Conservation (phyloP, 92 coral and sea anemone genomes). For the Metridium senile region DNA sequence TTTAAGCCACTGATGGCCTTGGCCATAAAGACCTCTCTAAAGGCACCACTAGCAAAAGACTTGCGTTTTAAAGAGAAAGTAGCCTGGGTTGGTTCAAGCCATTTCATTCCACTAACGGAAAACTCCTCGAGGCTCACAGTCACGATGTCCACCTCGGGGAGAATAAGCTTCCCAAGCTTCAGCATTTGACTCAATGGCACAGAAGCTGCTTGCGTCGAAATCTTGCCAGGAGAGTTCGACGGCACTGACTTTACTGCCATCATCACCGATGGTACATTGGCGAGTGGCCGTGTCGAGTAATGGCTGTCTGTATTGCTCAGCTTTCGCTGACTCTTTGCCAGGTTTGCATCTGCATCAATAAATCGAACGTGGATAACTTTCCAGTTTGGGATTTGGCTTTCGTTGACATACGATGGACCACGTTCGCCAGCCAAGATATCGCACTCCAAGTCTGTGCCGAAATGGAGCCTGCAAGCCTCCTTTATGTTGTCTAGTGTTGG, state of each 20-base stretch:
- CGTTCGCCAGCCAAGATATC: constrained; percentile 50
- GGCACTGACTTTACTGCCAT: no score
- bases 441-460: constrained; percentile 34
- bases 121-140: constrained; percentile 56
- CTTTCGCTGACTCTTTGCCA: no score
- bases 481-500: constrained; percentile 46
- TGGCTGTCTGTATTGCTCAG: no score
- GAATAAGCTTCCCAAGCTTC: constrained; percentile 49
- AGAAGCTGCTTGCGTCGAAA: constrained; percentile 17
- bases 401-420: constrained; percentile 38
- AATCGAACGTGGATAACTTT: constrained; percentile 49
- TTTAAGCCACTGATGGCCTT: constrained; percentile 34
- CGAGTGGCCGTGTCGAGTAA: no score
- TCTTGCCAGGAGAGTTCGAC: constrained; percentile 20
- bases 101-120: constrained; percentile 29
- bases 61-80: constrained; percentile 38
- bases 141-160: constrained; percentile 47
- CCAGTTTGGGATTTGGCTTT: constrained; percentile 48
- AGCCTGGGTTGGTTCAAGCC: constrained; percentile 45
- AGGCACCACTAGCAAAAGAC: constrained; percentile 34
- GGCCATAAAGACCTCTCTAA: constrained; percentile 54
- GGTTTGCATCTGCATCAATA: constrained; percentile 31
- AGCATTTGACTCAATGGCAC: constrained; percentile 59
- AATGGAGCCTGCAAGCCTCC: constrained; percentile 52
- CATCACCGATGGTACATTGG: no score